Conservation (phyloP, 2,113 vertebrate genomes). For the Symphodus melops region DNA sequence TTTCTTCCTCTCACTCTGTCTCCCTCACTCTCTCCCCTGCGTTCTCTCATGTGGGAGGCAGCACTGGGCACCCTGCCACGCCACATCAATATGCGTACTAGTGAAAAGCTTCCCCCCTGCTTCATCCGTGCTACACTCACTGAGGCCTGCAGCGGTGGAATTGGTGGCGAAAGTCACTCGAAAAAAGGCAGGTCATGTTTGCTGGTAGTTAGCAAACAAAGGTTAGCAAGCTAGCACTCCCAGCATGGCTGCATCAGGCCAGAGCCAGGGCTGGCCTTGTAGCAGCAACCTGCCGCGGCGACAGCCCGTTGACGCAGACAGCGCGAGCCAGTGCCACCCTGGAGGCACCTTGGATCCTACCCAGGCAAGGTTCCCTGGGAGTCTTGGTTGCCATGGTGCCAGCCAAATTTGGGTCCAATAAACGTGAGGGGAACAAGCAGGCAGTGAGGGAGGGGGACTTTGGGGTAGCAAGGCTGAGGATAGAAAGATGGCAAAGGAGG, state of each 20-base stretch:
- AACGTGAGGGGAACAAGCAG: constrained; percentile 70
- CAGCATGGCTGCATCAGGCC: constrained; percentile 17
- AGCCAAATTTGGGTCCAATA: constrained; percentile 84
- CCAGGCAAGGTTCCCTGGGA: constrained; percentile 83
- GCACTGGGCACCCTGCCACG: constrained; percentile 81
- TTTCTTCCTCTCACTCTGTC: constrained; percentile 59
- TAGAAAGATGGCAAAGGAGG: constrained; percentile 47
- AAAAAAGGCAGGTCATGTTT: constrained; percentile 62
- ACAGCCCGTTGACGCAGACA: constrained; percentile 65
- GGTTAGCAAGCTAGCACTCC: constrained; percentile 58
- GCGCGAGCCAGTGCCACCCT: constrained; percentile 77
- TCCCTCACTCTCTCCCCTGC: constrained; percentile 32
- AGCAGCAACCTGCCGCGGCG: constrained; percentile 54
- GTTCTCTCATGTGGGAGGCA: constrained; percentile 78
- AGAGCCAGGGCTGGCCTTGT: constrained; percentile 42
- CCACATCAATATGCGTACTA: constrained; percentile 81
- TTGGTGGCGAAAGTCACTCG: constrained; percentile 60
- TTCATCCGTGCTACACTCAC: constrained; percentile 41
- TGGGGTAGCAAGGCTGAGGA: constrained; percentile 52
- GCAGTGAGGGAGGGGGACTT: constrained; percentile 58
- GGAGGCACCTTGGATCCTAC: constrained; percentile 80
- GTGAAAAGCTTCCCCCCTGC: constrained; percentile 71
- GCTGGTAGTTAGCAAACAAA: constrained; percentile 66
- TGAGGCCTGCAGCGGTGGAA: constrained; percentile 55
- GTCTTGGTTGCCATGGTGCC: constrained; percentile 84